Conservation (phyloP, 2,888 invertebrate genomes). For the Oligia strigilis region DNA sequence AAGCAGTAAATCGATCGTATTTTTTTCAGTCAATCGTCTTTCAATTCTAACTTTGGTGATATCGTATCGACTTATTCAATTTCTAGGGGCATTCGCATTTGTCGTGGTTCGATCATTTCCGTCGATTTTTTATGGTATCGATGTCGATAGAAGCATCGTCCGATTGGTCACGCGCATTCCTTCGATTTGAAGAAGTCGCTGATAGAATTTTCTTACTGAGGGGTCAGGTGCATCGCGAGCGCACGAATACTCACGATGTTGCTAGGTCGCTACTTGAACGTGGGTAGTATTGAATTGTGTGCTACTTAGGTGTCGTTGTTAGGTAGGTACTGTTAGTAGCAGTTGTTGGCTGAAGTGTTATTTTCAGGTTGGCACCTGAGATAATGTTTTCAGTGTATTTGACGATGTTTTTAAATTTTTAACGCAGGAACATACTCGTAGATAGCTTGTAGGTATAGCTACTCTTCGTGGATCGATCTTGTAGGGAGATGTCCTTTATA, state of each 20-base stretch:
- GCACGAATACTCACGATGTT: conserved; percentile 51
- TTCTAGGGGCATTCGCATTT: conserved; percentile 85
- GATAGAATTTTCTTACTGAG: conserved; percentile 75
- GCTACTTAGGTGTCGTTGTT: not conserved
- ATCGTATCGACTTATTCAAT: conserved; percentile 90
- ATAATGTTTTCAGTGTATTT: not conserved
- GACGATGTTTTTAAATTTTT: not conserved
- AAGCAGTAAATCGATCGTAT: conserved; percentile 82
- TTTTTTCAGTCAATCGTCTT: conserved; percentile 85
- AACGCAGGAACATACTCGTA: not conserved
- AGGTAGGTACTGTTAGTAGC: not conserved
- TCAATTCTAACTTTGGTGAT: conserved; percentile 88
- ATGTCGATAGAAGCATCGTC: conserved; percentile 79
- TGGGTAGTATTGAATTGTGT: conserved; percentile 33
- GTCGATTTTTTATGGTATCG: conserved; percentile 79
- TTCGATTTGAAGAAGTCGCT: conserved; percentile 77
- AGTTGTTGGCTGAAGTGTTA: not conserved
- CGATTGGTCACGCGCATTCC: conserved; percentile 88
- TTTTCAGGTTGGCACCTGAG: not conserved
- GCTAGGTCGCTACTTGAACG: conserved; percentile 1
- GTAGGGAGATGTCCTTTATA: not conserved
- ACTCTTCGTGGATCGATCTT: not conserved
- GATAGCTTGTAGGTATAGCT: not conserved
- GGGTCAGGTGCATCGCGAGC: conserved; percentile 73
- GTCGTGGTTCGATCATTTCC: conserved; percentile 86